Percentiles rank a stretch among this genome's conserved stretches.
Conservation (phyloP, 2,113 vertebrate genomes). For the Barbus barbus region DNA sequence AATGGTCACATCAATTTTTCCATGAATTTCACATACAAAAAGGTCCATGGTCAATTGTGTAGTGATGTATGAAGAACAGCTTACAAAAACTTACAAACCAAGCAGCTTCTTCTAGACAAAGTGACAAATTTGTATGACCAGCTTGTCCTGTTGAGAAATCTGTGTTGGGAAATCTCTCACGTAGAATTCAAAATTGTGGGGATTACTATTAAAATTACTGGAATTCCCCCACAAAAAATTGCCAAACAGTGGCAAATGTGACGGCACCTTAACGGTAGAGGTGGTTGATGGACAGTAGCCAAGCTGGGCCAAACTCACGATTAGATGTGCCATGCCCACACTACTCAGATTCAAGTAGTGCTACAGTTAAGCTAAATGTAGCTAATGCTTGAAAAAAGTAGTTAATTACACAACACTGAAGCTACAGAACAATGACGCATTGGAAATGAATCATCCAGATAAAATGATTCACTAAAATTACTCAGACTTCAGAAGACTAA, state of each 20-base stretch:
- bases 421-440: neutral
- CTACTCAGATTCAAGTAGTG: neutral
- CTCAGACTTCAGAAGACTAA: neutral
- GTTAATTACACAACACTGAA: neutral
- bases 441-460: neutral
- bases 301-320: neutral
- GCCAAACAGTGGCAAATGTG: neutral
- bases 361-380: neutral
- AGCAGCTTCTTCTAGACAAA: neutral
- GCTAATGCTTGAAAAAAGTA: neutral
- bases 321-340: neutral
- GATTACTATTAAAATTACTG: neutral
- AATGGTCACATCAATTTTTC: neutral
- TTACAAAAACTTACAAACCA: neutral
- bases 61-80: neutral
- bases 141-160: too few species aligned
- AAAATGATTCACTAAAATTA: neutral
- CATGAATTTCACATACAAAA: too few species aligned
- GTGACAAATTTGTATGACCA: neutral
- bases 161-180: too few species aligned
- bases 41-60: neutral
- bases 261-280: neutral
- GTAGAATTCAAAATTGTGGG: neutral
- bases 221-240: neutral
- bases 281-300: neutral